Percentiles rank a stretch among this genome's conserved stretches.
Conservation (phyloP, 2,888 invertebrate species). For the Dinocampus coccinellae region DNA sequence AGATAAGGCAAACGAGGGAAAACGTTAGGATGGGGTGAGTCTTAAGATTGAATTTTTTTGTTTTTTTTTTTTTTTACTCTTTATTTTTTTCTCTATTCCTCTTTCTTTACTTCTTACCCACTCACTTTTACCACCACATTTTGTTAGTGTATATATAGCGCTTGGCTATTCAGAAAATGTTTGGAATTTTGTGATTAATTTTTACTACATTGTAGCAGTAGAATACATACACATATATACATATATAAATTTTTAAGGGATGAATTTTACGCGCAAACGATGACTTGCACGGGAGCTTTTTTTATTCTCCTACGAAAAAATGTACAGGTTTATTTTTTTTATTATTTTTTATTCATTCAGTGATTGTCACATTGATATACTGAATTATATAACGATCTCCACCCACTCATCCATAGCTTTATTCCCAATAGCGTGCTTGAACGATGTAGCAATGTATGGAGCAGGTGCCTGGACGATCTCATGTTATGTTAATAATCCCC, state of each 20-base stretch:
- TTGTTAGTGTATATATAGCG: not conserved
- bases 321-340: not conserved
- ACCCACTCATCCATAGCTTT: slow-evolving; percentile 9
- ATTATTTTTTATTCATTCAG: no score
- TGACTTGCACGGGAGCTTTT: not conserved
- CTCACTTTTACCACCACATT: not conserved
- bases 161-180: not conserved
- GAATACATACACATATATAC: not conserved
- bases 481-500: slow-evolving; percentile 41
- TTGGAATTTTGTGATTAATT: not conserved
- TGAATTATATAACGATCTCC: not conserved
- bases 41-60: slow-evolving; percentile 12
- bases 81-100: no score
- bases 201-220: not conserved
- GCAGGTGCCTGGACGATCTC: slow-evolving; percentile 38
- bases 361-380: not conserved
- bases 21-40: slow-evolving; percentile 15
- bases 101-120: no score
- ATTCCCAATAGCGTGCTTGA: slow-evolving; percentile 22
- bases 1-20: slow-evolving; percentile 28
- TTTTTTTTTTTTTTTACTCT: slow-evolving; percentile 4
- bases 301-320: not conserved
- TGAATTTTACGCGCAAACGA: not conserved
- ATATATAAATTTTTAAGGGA: not conserved
- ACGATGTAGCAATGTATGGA: slow-evolving; percentile 27